A percentile compares a stretch with the other conserved stretches of the same genome.
These are phyloP conservation scores for Pagetopsis macropterus DNA, from an alignment of 2,797 vertebrate genomes.

Conservation along the genomic window DNA sequence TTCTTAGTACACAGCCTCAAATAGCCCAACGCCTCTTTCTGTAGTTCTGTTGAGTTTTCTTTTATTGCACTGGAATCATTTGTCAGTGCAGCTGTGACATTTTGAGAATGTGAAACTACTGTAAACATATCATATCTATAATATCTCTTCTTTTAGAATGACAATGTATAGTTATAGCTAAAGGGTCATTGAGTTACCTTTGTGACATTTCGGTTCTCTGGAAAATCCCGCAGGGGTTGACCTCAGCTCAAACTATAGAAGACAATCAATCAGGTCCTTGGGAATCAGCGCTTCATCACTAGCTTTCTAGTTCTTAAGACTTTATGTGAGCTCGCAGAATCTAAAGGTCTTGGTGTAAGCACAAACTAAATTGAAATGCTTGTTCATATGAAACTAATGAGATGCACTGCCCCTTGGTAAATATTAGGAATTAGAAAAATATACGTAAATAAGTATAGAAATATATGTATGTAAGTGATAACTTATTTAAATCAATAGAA, in stretches of 20 bases:
- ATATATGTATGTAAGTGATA: no score
- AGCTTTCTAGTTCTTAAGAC: constrained; percentile 29
- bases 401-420: constrained; percentile 25
- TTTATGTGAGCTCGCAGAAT: constrained; percentile 56
- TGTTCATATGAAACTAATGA: constrained; percentile 60
- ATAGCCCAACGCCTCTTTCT: background rate
- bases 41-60: background rate
- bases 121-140: background rate
- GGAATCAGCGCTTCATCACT: constrained; percentile 45
- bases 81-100: background rate
- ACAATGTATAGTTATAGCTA: background rate
- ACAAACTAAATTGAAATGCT: constrained; percentile 71
- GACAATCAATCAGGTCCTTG: constrained; percentile 20
- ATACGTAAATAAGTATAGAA: no score
- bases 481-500: no score
- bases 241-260: constrained; percentile 15
- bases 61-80: background rate
- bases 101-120: background rate
- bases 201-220: background rate
- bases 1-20: background rate
- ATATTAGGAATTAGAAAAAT: background rate
- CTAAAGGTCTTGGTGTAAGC: constrained; percentile 66
- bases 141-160: background rate
- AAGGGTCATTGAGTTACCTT: background rate
- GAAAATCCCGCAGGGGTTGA: constrained; percentile 15